Conservation (phyloP, 2,797 vertebrate species). For the Sebastes wilsoni region DNA sequence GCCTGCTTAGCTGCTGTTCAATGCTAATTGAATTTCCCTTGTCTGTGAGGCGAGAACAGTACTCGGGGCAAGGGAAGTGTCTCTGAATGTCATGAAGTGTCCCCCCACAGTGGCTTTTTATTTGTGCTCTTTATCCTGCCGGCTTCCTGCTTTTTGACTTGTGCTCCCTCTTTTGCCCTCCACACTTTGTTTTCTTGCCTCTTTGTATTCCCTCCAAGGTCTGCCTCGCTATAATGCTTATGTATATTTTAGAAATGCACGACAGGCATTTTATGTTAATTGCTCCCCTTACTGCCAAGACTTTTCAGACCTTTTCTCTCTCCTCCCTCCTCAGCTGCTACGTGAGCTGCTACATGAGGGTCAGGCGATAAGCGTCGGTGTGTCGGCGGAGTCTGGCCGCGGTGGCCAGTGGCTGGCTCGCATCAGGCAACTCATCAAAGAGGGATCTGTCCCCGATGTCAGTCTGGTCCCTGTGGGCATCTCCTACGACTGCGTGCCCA, state of each 20-base stretch:
- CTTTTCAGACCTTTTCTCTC: constrained; percentile 13
- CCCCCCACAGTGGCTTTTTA: constrained; percentile 29
- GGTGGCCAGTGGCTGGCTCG: constrained; percentile 85
- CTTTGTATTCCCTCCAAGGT: constrained; percentile 8
- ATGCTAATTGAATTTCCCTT: constrained; percentile 70
- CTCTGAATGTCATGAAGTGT: constrained; percentile 58
- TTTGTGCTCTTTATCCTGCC: constrained; percentile 41
- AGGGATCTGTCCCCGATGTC: constrained; percentile 79
- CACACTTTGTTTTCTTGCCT: neutral
- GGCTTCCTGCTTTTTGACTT: constrained; percentile 35
- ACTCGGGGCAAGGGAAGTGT: constrained; percentile 56
- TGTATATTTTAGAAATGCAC: constrained; percentile 43
- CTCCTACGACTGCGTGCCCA: constrained; percentile 83
- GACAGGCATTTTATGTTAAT: constrained; percentile 34
- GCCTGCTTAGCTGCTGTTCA: constrained; percentile 66
- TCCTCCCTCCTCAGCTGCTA: constrained; percentile 75
- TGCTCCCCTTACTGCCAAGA: constrained; percentile 9
- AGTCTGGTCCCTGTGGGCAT: constrained; percentile 88
- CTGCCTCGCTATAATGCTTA: constrained; percentile 7
- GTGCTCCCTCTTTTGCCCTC: constrained; percentile 8
- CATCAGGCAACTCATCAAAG: constrained; percentile 78
- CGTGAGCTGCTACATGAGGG: constrained; percentile 85
- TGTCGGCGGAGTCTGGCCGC: constrained; percentile 76
- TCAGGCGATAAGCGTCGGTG: constrained; percentile 85
- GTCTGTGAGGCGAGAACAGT: constrained; percentile 58